A percentile compares a stretch with the other conserved stretches of the same genome.
These are phyloP conservation scores for Phylloscopus trochilus DNA, from an alignment of 2,113 vertebrate genomes.

Conservation along the genomic window DNA sequence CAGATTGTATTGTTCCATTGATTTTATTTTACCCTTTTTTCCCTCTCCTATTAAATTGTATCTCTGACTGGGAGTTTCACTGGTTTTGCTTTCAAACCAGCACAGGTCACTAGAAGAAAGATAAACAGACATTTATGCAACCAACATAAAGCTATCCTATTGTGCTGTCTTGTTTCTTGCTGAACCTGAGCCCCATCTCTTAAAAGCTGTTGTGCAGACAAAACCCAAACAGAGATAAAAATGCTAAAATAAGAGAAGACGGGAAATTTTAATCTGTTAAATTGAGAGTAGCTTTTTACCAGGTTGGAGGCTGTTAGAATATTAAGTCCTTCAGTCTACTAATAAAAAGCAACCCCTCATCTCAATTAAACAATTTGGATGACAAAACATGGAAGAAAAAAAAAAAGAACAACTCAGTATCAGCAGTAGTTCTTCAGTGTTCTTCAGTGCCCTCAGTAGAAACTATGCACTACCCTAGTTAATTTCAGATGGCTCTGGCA, in stretches of 20 bases:
- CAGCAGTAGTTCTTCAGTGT: background rate
- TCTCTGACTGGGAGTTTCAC: no score
- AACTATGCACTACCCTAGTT: background rate
- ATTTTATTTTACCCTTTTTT: no score
- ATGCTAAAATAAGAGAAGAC: background rate
- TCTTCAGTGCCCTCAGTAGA: background rate
- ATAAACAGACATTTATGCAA: background rate
- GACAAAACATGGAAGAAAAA: background rate
- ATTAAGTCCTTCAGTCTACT: background rate
- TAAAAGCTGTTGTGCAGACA: background rate
- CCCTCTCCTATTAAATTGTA: no score
- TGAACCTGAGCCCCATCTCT: background rate
- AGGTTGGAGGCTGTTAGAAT: background rate
- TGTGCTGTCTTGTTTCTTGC: background rate
- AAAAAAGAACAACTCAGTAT: background rate
- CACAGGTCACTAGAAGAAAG: background rate
- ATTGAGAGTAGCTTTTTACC: background rate
- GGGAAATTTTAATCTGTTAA: background rate
- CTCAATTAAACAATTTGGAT: background rate
- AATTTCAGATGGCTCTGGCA: background rate
- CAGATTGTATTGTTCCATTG: no score
- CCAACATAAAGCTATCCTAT: background rate
- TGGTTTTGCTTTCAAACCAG: no score
- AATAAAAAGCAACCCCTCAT: background rate
- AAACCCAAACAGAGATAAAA: background rate